Conservation (phyloP, 53 echinoderm and acorn worm genomes). For the Glandiceps talaboti region DNA sequence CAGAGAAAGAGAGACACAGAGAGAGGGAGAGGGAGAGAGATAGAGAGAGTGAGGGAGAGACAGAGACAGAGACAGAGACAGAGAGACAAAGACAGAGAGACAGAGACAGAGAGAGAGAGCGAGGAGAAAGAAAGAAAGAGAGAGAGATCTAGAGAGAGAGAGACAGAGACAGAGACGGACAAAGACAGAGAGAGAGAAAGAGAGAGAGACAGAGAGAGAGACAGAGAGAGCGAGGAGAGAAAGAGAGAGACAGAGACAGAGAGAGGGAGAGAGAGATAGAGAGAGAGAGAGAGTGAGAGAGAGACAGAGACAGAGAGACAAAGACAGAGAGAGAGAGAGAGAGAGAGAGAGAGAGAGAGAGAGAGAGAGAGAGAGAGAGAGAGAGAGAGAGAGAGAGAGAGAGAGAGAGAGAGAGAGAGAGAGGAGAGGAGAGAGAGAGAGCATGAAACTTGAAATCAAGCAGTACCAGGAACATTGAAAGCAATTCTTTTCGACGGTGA, state of each 20-base stretch:
- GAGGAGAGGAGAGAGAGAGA: neutral
- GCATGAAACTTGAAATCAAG: too few species aligned
- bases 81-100: neutral
- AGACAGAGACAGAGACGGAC: neutral
- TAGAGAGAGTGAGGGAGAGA: too few species aligned
- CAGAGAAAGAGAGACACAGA: neutral
- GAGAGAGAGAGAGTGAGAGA: neutral
- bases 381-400: constrained; percentile 1
- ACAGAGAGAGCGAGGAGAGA: neutral
- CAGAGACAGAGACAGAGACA: neutral
- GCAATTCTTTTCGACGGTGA: too few species aligned
- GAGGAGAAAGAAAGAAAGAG: too few species aligned
- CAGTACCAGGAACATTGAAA: too few species aligned
- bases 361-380: constrained; percentile 1
- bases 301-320: neutral
- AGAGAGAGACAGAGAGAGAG: neutral
- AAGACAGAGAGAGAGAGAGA: neutral
- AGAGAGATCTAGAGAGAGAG: neutral
- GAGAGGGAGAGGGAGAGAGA: neutral
- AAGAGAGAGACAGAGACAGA: neutral
- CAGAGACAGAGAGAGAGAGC: neutral
- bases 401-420: neutral
- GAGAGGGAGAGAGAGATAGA: neutral
- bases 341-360: neutral
- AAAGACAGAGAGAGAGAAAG: neutral